Base-by-base conservation (phyloP, 2,888 invertebrate species). In the Phorcus lineatus region DNA sequence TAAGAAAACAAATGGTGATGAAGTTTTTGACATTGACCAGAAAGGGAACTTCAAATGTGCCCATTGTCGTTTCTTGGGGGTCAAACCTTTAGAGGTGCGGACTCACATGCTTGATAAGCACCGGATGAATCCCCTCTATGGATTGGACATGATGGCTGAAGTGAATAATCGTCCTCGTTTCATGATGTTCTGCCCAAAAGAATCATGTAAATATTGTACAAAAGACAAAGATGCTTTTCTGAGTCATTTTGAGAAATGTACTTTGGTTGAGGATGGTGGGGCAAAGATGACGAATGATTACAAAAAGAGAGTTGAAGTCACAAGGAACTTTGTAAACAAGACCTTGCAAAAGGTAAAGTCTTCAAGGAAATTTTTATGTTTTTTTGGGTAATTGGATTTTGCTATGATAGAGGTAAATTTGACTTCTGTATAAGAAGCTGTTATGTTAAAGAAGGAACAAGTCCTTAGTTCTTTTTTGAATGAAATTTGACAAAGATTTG, bases 41-140 rank as follows among this genome's bases (percentile, higher is more conserved):
- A 40, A 47, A 74, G 74, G 74, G 16, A 52, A 40, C 19, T 74
- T 19, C 74, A 74, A 74, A 47, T 74, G 74, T 74, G 74, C 74
- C 3, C 74, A 74, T 19, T 74, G 74, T 47, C 74, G 74, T 9
- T 22, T 47, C 47, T 11, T 47, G 36, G 74, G n/a, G 2, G n/a
- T 22, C 17, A 36, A 47, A n/a, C n/a, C 22, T 9, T n/a, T 74
- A 11, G 40, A 40, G 74, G 22, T 74, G 4, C 74, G 74, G 22
- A 9, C 11, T 13, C 74, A 74, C 52, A 74, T 74, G 36, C 19
- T 74, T 9, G 74, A 74, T 1, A 74, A 40, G n/a, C 74, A 74
- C 74, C 36, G 47, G 22, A 47, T 40, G 47, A 74, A 36, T n/a
- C 74, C 74, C 1, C 52, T 74, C 19, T 74, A 74, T 47, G 36